These are phyloP conservation scores for Drosophila cardini DNA, from an alignment of 1,140 invertebrate genomes.

Conservation along the genomic window DNA sequence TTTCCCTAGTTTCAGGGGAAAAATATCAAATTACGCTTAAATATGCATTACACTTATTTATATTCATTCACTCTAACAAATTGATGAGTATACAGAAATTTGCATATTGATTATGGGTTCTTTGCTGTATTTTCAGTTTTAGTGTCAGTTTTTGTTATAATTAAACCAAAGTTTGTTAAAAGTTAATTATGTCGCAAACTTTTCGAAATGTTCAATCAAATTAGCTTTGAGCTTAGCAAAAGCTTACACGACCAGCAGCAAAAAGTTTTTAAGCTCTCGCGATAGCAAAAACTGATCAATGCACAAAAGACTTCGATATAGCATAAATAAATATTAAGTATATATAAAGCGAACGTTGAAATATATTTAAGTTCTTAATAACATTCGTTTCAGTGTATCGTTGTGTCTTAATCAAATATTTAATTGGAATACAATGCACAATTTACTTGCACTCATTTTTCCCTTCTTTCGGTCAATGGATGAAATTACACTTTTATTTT, in stretches of 20 bases:
- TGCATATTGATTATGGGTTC: constrained; percentile 43
- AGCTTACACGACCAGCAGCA: background rate
- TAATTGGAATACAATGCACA: constrained; percentile 25
- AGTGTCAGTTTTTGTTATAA: constrained; percentile 20
- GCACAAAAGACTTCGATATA: background rate
- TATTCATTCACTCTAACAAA: constrained; percentile 1
- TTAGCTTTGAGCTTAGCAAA: constrained; percentile 17
- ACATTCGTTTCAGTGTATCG: constrained; percentile 18
- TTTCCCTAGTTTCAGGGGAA: too few species aligned
- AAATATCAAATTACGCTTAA: constrained; percentile 20
- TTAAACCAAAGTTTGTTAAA: constrained; percentile 51
- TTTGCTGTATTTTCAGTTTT: background rate
- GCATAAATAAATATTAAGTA: background rate
- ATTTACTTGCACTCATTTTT: constrained; percentile 13
- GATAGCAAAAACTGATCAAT: background rate
- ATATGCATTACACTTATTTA: constrained; percentile 4
- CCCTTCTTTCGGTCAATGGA: background rate
- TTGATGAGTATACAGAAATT: constrained; percentile 23
- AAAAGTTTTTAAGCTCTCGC: background rate
- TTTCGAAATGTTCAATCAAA: constrained; percentile 32
- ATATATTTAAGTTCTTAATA: constrained; percentile 4
- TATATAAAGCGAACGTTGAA: background rate
- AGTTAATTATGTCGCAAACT: constrained; percentile 42
- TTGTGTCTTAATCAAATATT: constrained; percentile 25
- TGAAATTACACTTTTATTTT: background rate